Conservation (phyloP, 30 jellyfish, hydroid and myxozoan species). For the Sanderia malayensis region DNA sequence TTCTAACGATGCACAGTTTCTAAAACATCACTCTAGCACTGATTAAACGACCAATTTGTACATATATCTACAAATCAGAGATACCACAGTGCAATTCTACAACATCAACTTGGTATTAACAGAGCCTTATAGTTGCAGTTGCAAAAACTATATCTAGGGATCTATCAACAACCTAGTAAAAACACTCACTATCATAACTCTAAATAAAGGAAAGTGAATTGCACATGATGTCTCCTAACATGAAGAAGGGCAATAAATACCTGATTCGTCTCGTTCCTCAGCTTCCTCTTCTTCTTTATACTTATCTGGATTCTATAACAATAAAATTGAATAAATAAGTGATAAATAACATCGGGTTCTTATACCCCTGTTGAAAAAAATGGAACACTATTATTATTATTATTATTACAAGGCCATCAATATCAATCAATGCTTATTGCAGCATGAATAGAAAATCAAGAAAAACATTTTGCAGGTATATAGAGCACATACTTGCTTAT, state of each 20-base stretch:
- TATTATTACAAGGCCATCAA: neutral
- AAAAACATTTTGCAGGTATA: no score
- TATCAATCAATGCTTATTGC: neutral
- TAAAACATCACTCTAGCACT: conserved; percentile 47
- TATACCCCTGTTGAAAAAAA: no score
- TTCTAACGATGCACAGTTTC: conserved; percentile 73
- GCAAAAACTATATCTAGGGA: no score
- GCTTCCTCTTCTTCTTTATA: conserved; percentile 82
- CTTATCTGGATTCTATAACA: conserved; percentile 70
- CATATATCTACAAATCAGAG: conserved; percentile 44
- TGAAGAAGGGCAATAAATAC: conserved; percentile 1
- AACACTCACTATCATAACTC: no score
- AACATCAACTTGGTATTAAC: conserved; percentile 19
- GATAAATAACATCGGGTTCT: neutral
- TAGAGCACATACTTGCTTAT: conserved; percentile 77
- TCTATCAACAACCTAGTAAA: no score
- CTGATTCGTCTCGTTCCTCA: conserved; percentile 53
- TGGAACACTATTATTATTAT: no score
- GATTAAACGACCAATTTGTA: conserved; percentile 56
- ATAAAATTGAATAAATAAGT: neutral
- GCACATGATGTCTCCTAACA: neutral
- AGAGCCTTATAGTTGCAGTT: neutral
- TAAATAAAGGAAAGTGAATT: neutral
- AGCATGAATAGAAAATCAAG: no score
- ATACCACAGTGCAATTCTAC: conserved; percentile 58